Evolutionary conservation across 2,113 vertebrate genomes (phyloP).

Genomic region (Thunnus thynnus): DNA sequence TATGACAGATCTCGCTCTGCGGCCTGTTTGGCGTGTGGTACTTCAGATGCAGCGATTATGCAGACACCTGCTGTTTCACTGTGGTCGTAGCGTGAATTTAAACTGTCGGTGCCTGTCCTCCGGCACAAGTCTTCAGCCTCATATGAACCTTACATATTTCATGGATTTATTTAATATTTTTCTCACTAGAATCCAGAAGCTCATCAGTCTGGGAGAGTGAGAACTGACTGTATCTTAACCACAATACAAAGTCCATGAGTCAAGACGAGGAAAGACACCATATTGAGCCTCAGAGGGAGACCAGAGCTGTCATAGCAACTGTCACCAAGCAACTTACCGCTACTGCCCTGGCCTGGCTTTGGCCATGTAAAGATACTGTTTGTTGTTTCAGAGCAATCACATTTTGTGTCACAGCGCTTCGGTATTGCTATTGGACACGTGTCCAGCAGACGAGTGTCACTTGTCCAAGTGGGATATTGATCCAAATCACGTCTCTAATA

Average conservation of each 20-base stretch:
- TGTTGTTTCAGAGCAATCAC: constrained; percentile 38
- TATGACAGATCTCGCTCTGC: constrained; percentile 3
- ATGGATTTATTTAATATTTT: background rate
- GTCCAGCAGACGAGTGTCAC: constrained; percentile 32
- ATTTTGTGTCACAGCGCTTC: constrained; percentile 2
- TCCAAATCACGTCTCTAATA: constrained; percentile 39
- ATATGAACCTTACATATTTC: background rate
- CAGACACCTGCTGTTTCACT: constrained; percentile 34
- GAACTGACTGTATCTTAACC: background rate
- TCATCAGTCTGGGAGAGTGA: too few species aligned
- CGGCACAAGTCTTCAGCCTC: background rate
- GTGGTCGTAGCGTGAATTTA: constrained; percentile 2
- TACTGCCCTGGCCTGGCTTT: background rate
- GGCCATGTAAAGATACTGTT: constrained; percentile 7
- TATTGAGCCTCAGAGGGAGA: constrained; percentile 10
- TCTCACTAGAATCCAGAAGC: background rate
- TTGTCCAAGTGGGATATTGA: constrained; percentile 60
- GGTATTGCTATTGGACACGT: constrained; percentile 54
- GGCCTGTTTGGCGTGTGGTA: background rate
- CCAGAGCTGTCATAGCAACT: constrained; percentile 55
- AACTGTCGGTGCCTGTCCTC: constrained; percentile 14
- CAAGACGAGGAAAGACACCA: background rate
- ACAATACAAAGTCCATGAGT: background rate
- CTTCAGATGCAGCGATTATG: constrained; percentile 5
- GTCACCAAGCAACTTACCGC: constrained; percentile 55